Base-by-base conservation (phyloP, 2,113 vertebrate genomes). In the Gallinago jamesoni region DNA sequence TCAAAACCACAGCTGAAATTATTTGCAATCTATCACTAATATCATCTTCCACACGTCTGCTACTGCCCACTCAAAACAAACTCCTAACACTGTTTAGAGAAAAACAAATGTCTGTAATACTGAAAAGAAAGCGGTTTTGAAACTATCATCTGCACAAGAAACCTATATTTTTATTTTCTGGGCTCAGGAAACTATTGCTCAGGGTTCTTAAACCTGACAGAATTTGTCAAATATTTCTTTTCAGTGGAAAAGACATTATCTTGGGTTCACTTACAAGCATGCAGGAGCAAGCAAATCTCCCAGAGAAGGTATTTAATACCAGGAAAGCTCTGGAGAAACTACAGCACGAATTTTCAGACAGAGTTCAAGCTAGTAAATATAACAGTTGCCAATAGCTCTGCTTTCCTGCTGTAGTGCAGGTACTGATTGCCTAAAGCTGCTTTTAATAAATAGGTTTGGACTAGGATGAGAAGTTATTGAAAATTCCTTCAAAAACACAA, bases 341-440 rank as follows among this genome's bases (percentile, higher is more conserved):
- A 63, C 35, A 75, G 37, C 55, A 43, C 2, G 16, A 81, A 70
- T 81, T 84, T 93, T 52, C 68, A 90, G 79, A 47, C 33, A 74
- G 73, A 89, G 76, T 77, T 95, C 92, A 92, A 90, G 56, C 79
- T 9, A 90, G 27, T 67, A 78, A 93, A 90, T 55, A 83, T 33
- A 88, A 41, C 24, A 74, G 64, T 10, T 86, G 83, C 88, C 88
- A 93, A 90, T n/a, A 93, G 68, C 50, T 89, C 69, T 68, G 74
- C 66, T 83, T 56, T 66, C 67, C 87, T 83, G 59, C 89, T 85
- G 57, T 17, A 87, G 30, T 6, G 43, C 85, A 95, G 79, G 68
- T 73, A 92, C 77, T 12, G 50, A 90, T 14, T 67, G 75, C 72
- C 56, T 84, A 70, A 86, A 85, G 93, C 87, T 88, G 79, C 90